Conservation (phyloP, 2,888 invertebrate genomes). For the Drosophila neotestacea region DNA sequence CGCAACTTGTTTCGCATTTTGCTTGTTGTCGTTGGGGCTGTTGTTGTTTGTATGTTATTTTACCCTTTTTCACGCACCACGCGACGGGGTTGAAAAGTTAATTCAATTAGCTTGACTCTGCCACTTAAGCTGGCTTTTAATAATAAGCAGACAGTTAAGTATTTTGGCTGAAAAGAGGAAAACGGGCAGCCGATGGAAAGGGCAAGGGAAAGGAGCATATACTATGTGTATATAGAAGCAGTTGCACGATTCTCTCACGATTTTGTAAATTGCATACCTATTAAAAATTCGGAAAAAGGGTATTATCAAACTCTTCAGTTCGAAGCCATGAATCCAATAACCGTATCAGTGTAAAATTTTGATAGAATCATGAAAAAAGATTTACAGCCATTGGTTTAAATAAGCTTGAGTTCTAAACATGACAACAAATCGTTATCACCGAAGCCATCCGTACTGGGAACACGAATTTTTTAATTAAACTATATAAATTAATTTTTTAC, state of each 20-base stretch:
- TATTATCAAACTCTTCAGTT: not conserved
- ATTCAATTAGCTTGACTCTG: slow-evolving; percentile 79
- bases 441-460: too few species aligned
- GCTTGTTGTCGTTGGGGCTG: slow-evolving; percentile 29
- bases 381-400: too few species aligned
- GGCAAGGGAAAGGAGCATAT: not conserved
- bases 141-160: slow-evolving; percentile 77
- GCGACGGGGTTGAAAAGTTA: slow-evolving; percentile 70
- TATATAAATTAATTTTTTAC: not conserved
- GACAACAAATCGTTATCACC: too few species aligned
- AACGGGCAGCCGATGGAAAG: slow-evolving; percentile 6
- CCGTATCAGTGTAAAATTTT: too few species aligned
- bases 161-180: slow-evolving; percentile 59
- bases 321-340: too few species aligned
- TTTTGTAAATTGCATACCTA: slow-evolving; percentile 30
- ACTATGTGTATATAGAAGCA: slow-evolving; percentile 4
- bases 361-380: too few species aligned
- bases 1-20: slow-evolving; percentile 60
- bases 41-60: slow-evolving; percentile 52
- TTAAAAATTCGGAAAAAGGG: not conserved
- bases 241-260: slow-evolving; percentile 33
- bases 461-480: too few species aligned
- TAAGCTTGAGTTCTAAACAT: too few species aligned
- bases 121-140: slow-evolving; percentile 79
- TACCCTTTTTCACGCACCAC: slow-evolving; percentile 72